Percentiles rank a stretch among this genome's conserved stretches.
Conservation (phyloP, 2,113 vertebrate species). For the Ameiurus melas region DNA sequence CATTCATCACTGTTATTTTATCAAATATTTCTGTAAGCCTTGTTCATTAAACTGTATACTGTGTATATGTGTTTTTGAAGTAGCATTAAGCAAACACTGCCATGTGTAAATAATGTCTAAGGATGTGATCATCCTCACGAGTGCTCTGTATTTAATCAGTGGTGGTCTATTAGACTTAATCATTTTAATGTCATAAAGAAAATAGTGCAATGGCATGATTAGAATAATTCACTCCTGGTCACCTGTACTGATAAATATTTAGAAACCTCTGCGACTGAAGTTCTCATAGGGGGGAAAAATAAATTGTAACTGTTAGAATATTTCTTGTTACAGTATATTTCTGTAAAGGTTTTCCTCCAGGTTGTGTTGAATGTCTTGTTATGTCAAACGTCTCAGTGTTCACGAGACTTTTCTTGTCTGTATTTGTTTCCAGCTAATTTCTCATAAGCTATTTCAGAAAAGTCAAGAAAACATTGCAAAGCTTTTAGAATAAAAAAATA, state of each 20-base stretch:
- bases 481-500: neutral
- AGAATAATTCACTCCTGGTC: neutral
- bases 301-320: neutral
- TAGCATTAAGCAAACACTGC: conserved; percentile 72
- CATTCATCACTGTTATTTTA: neutral
- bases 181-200: neutral
- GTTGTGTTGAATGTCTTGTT: neutral
- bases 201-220: neutral
- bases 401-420: neutral
- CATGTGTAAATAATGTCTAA: conserved; percentile 35
- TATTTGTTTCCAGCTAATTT: neutral
- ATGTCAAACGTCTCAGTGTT: neutral
- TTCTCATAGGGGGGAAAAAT: neutral
- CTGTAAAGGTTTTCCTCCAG: neutral
- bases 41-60: conserved; percentile 25
- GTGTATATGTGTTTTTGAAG: conserved; percentile 51
- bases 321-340: neutral
- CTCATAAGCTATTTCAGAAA: conserved; percentile 14
- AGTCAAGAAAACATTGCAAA: neutral
- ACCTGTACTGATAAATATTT: neutral
- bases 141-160: neutral
- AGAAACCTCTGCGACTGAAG: neutral
- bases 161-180: neutral
- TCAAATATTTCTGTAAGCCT: neutral
- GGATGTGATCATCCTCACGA: neutral